Percentiles rank a stretch among this genome's conserved stretches.
phyloP scores from a whole-genome alignment of 1,140 invertebrate genomes.

The Bombus breviceps region DNA sequence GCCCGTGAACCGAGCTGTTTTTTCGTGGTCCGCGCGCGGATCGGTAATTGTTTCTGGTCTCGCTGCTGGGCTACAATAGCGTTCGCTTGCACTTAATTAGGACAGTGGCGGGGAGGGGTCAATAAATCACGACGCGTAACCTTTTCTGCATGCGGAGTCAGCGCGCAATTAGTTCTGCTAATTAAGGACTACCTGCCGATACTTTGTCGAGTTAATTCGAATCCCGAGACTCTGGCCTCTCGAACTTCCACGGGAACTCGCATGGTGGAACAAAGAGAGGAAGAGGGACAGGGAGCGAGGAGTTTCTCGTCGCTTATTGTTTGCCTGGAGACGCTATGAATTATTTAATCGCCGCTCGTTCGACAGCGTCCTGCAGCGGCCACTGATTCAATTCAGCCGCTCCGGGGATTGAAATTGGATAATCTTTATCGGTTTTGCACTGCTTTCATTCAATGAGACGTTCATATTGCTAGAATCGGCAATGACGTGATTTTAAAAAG shows the following conservation, averaged over 20 bases:
- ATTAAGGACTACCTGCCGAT: conserved; percentile 76
- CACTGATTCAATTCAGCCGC: conserved; percentile 1
- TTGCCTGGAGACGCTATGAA: conserved; percentile 41
- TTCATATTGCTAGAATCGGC: neutral
- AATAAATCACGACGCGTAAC: conserved; percentile 75
- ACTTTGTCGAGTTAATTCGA: conserved; percentile 77
- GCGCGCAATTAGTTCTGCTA: conserved; percentile 76
- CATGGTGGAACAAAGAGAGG: neutral
- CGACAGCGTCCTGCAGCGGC: conserved; percentile 11
- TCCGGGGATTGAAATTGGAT: conserved; percentile 3
- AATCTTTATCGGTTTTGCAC: conserved; percentile 29
- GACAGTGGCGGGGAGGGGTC: conserved; percentile 63
- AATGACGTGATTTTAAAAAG: neutral
- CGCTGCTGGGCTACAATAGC: conserved; percentile 61
- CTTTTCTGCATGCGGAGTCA: conserved; percentile 72
- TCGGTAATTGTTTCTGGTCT: conserved; percentile 69
- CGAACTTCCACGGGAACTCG: conserved; percentile 37
- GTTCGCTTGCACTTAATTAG: conserved; percentile 75
- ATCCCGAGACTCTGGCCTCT: conserved; percentile 44
- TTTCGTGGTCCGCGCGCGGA: conserved; percentile 48
- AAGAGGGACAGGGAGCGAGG: neutral
- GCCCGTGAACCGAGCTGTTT: conserved; percentile 59
- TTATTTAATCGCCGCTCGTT: conserved; percentile 59
- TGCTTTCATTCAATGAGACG: neutral
- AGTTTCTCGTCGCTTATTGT: conserved; percentile 41